A percentile compares a stretch with the other conserved stretches of the same genome.
Evolutionary conservation across 1,140 invertebrate genomes (phyloP).

Genomic region (Aphidius ervi): DNA sequence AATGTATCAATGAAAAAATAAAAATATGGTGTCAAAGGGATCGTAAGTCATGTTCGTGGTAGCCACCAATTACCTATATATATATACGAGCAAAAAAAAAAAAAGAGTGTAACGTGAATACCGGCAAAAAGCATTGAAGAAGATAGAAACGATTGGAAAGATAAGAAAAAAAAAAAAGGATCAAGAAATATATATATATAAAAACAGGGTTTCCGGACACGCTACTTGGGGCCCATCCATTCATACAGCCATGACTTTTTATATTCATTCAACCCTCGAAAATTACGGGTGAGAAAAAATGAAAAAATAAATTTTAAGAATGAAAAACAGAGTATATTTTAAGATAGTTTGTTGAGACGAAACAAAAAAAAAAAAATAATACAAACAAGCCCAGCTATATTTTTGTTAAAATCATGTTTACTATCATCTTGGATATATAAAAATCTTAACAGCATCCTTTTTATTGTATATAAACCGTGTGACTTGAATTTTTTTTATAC

Average conservation of each 20-base stretch:
- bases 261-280: constrained; percentile 16
- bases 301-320: neutral
- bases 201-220: constrained; percentile 28
- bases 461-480: no score
- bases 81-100: neutral
- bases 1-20: constrained; percentile 17
- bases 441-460: no score
- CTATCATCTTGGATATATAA: no score
- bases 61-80: constrained; percentile 19
- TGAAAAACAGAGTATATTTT: no score
- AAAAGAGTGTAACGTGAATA: neutral
- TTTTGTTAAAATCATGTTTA: no score
- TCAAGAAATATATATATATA: constrained; percentile 1
- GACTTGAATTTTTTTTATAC: neutral
- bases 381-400: no score
- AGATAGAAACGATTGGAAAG: neutral
- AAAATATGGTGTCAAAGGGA: constrained; percentile 19
- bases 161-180: constrained; percentile 15
- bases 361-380: no score
- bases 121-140: neutral
- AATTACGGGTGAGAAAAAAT: constrained; percentile 2
- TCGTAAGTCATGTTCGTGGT: constrained; percentile 25
- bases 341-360: no score
- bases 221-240: constrained; percentile 16
- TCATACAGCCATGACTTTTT: constrained; percentile 10